Conservation (phyloP, 2,888 invertebrate genomes). For the Chelonus formosanus region DNA sequence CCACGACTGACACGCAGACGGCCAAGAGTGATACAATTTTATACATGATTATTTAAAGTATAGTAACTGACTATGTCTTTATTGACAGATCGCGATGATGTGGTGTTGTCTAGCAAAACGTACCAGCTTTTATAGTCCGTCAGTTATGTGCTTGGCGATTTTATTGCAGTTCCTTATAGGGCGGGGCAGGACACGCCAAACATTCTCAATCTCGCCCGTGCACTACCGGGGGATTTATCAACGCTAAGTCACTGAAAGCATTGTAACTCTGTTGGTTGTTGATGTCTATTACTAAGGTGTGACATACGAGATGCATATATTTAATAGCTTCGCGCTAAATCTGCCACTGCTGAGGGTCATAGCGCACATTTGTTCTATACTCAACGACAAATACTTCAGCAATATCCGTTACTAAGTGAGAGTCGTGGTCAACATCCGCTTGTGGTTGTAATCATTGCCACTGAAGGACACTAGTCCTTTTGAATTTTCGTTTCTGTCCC, state of each 20-base stretch:
- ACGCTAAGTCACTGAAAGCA: constrained; percentile 34
- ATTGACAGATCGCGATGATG: constrained; percentile 49
- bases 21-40: constrained; percentile 51
- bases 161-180: constrained; percentile 49
- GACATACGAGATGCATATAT: constrained; percentile 19
- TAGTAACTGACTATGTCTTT: constrained; percentile 21
- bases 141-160: constrained; percentile 18
- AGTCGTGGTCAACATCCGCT: constrained; percentile 29
- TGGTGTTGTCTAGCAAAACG: constrained; percentile 44
- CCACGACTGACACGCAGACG: constrained; percentile 50
- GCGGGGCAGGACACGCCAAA: constrained; percentile 60
- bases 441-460: constrained; percentile 23
- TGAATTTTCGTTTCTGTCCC: background rate
- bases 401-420: constrained; percentile 26
- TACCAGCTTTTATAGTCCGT: constrained; percentile 56
- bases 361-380: constrained; percentile 5
- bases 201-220: constrained; percentile 50
- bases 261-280: constrained; percentile 42
- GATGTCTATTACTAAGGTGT: constrained; percentile 39
- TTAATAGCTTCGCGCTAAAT: constrained; percentile 10
- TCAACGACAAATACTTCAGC: constrained; percentile 15
- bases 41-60: constrained; percentile 47
- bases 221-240: constrained; percentile 33
- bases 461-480: constrained; percentile 12
- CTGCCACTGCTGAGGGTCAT: constrained; percentile 20